A percentile compares a stretch with the other conserved stretches of the same genome.
phyloP scores from a whole-genome alignment of 2,797 vertebrate species.

The Aplochiton taeniatus region DNA sequence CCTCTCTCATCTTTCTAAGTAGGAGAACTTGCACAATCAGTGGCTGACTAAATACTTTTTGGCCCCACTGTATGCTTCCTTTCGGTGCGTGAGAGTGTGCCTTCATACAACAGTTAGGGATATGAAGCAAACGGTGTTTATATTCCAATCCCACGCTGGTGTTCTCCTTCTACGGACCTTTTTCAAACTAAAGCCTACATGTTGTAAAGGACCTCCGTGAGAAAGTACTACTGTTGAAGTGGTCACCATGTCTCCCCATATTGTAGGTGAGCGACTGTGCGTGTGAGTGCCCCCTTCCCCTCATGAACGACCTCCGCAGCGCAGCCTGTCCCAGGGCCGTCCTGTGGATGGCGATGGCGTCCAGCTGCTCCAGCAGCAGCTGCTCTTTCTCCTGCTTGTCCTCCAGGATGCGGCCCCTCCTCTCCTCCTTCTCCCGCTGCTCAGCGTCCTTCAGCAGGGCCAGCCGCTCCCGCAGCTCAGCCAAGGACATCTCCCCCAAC shows the following conservation, averaged over 20 bases:
- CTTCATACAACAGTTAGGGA: neutral
- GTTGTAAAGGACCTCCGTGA: too few species aligned
- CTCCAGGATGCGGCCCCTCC: constrained; percentile 78
- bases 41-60: too few species aligned
- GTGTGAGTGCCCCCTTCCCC: neutral
- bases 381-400: constrained; percentile 80
- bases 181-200: too few species aligned
- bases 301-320: constrained; percentile 74
- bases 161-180: too few species aligned
- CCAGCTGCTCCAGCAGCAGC: constrained; percentile 77
- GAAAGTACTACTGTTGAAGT: too few species aligned
- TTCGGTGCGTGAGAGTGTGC: neutral
- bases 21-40: too few species aligned
- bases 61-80: too few species aligned
- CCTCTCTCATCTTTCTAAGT: too few species aligned
- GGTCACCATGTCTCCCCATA: too few species aligned
- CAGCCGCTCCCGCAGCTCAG: constrained; percentile 85
- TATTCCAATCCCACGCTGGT: too few species aligned
- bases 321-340: constrained; percentile 72
- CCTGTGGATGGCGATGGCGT: constrained; percentile 78
- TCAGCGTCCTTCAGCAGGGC: constrained; percentile 75
- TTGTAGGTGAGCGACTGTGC: neutral
- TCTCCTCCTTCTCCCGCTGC: constrained; percentile 76
- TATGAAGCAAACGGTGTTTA: neutral
- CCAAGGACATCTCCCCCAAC: constrained; percentile 89